phyloP scores from a whole-genome alignment of 2,797 vertebrate genomes.

The Melanotaenia boesemani region DNA sequence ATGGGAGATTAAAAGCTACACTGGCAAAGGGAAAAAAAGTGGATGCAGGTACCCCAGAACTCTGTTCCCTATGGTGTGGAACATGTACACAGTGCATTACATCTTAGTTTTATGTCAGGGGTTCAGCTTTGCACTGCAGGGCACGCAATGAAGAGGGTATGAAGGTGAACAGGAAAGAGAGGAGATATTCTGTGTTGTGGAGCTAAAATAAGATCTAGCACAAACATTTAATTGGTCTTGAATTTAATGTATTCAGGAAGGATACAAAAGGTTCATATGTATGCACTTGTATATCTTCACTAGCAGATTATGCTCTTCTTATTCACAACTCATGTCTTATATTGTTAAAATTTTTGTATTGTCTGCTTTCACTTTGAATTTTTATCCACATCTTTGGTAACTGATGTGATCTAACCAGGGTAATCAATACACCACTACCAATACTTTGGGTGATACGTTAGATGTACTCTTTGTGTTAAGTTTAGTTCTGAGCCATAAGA shows the following conservation, averaged over 20 bases:
- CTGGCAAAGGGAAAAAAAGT: conserved; percentile 29
- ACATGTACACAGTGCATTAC: conserved; percentile 48
- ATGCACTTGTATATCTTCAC: not conserved
- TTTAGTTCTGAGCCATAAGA: not conserved
- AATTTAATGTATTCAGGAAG: conserved; percentile 8
- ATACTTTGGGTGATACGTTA: conserved; percentile 7
- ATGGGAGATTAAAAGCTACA: conserved; percentile 59
- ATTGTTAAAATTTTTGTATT: not conserved
- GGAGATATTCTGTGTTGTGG: conserved; percentile 32
- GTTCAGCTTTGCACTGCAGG: conserved; percentile 52
- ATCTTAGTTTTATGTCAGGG: conserved; percentile 59
- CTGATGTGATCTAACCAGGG: conserved; percentile 6
- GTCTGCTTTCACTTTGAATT: conserved; percentile 1
- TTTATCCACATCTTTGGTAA: not conserved
- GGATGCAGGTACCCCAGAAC: conserved; percentile 11
- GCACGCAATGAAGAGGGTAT: conserved; percentile 36
- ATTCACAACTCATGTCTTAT: not conserved
- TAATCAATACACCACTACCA: not conserved
- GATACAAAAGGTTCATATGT: conserved; percentile 9
- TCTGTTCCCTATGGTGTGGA: conserved; percentile 52
- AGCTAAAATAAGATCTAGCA: conserved; percentile 6
- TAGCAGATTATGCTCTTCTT: not conserved
- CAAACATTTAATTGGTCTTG: not conserved
- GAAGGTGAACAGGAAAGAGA: conserved; percentile 49
- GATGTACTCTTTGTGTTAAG: conserved; percentile 11